Conservation (phyloP, 2,113 vertebrate genomes). For the Solenodon paradoxus region DNA sequence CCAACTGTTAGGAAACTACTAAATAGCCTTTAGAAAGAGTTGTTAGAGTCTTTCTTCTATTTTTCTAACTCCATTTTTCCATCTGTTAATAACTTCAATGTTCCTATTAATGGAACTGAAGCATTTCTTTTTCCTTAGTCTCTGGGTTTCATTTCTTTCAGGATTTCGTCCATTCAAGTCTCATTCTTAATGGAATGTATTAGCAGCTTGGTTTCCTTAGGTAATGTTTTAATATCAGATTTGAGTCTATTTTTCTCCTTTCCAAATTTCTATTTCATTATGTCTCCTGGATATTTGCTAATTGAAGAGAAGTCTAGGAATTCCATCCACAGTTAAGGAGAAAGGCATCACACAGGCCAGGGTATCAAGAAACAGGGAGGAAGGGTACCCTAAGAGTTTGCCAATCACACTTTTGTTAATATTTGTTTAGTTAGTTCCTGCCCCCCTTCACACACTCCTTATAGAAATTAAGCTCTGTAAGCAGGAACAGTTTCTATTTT, state of each 20-base stretch:
- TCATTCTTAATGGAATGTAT: not conserved
- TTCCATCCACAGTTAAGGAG: not conserved
- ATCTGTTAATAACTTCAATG: not conserved
- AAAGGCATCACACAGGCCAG: not conserved
- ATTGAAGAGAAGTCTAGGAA: not conserved
- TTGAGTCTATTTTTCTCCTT: not conserved
- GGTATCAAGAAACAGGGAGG: not conserved
- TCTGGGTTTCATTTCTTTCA: not conserved
- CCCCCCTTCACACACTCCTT: not conserved
- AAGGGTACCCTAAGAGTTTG: too few relatives aligned
- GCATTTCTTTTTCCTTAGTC: not conserved
- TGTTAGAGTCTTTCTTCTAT: not conserved
- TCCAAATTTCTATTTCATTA: not conserved
- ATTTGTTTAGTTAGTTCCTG: not conserved
- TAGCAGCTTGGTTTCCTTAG: not conserved
- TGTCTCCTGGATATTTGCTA: not conserved
- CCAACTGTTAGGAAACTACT: not conserved
- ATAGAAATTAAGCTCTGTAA: not conserved
- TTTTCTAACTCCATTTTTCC: not conserved
- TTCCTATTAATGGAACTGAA: not conserved
- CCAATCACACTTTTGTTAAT: not conserved
- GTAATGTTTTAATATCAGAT: not conserved
- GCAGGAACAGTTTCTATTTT: not conserved
- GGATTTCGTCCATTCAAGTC: not conserved
- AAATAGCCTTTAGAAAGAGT: not conserved